Conservation (phyloP, 2,113 vertebrate species). For the Apodemus sylvaticus region DNA sequence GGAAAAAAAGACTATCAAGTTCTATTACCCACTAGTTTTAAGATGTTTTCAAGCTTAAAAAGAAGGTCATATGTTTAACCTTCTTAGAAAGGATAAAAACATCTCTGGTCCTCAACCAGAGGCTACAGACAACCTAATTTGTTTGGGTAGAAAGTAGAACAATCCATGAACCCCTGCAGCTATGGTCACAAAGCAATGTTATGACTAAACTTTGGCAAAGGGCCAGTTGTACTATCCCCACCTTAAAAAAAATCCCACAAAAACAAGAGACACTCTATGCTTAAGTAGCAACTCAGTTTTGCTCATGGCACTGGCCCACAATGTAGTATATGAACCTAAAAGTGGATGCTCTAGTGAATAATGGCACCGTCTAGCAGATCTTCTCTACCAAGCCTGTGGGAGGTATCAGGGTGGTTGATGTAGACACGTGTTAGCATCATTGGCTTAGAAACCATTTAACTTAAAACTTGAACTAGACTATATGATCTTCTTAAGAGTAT, state of each 20-base stretch:
- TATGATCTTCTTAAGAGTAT: not conserved
- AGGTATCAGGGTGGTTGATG: not conserved
- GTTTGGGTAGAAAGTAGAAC: not conserved
- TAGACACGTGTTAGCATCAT: not conserved
- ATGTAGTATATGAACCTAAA: not conserved
- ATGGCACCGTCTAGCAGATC: not conserved
- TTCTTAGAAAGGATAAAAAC: not conserved
- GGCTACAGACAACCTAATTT: not conserved
- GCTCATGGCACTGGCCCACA: not conserved
- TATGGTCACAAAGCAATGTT: not conserved
- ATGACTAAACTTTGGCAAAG: not conserved
- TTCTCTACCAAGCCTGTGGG: not conserved
- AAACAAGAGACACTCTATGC: not conserved
- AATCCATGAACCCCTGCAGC: constrained; percentile 17
- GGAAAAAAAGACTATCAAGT: not conserved
- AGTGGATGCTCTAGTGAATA: fast-evolving
- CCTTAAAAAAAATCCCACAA: not conserved
- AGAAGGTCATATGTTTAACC: constrained; percentile 5
- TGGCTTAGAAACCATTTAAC: not conserved
- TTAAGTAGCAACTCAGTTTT: not conserved
- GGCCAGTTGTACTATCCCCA: not conserved
- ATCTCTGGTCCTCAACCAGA: not conserved
- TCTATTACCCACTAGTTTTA: not conserved
- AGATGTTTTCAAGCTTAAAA: constrained; percentile 22
- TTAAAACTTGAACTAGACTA: not conserved